Evolutionary conservation across 1,140 invertebrate species (phyloP), one percentile per base, ranked within the genome.

Genomic region (Phthorimaea operculella): DNA sequence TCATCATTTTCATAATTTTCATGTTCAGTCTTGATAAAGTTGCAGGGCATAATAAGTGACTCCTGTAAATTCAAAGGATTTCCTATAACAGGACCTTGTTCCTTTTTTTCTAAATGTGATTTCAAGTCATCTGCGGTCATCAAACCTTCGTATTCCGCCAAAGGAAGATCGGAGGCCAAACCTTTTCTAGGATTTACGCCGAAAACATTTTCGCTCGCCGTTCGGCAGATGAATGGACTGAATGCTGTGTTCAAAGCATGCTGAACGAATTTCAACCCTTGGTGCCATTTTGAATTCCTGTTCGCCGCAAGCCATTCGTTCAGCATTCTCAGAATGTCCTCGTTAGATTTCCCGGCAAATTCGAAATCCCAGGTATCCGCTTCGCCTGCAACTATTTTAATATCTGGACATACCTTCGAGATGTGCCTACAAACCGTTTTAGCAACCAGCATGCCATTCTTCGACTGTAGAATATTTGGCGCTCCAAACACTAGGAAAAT

Each of bases 401-500:
- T 70, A 15, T 68, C 62, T 0, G 71, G 68, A 60, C 60, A 69
- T 6, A 60, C 39, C 10, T n/a, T 52, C 9, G 58, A 60, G 53
- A 74, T 68, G 17, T 62, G 58, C 51, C 64, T 67, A 42, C 70
- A 72, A 36, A 76, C 68, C 33, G 66, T 62, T 14, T 69, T 71
- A 4, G 62, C 57, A 1, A 76, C 52, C 5, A 48, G 28, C 16
- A 70, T 57, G 1, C 75, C 72, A 48, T 78, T 76, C 52, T 72
- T 71, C 7, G 73, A 78, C 51, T 74, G 71, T 33, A 78, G 58
- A 55, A 79, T 66, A 60, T 74, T 76, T 14, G 72, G 76, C n/a
- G 72, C 70, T 18, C 72, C 76, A 50, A 76, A 75, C 28, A 68
- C 52, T 15, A 75, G 60, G 52, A 72, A 74, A 59, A 74, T 74